These are phyloP conservation scores for Prorops nasuta DNA, from an alignment of 1,140 invertebrate species.

Conservation along the genomic window DNA sequence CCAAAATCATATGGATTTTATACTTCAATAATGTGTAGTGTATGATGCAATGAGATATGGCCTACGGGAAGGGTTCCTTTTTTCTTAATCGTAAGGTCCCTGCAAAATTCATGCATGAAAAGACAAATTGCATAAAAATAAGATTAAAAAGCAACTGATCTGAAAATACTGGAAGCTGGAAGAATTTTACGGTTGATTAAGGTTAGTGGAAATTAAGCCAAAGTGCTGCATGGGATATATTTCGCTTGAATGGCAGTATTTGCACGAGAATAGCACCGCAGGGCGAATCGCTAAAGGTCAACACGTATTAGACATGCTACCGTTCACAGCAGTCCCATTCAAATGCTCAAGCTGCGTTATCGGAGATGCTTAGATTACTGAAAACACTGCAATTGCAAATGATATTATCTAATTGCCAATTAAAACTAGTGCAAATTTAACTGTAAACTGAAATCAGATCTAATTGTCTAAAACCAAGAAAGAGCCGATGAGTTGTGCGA, in stretches of 20 bases:
- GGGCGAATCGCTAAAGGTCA: too few species aligned
- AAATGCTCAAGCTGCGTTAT: neutral
- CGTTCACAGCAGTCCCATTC: neutral
- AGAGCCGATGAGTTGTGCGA: neutral
- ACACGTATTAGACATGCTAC: neutral
- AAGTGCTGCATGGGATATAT: neutral
- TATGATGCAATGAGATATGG: neutral
- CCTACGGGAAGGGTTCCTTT: neutral
- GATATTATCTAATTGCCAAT: too few species aligned
- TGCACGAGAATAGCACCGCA: neutral
- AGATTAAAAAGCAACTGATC: too few species aligned
- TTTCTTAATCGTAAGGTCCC: neutral
- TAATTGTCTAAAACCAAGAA: neutral
- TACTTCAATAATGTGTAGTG: neutral
- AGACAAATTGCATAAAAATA: too few species aligned
- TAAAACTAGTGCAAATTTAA: too few species aligned
- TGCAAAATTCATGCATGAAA: neutral
- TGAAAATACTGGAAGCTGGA: too few species aligned
- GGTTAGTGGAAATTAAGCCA: neutral
- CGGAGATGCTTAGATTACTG: neutral
- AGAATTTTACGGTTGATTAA: neutral
- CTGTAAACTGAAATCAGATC: neutral
- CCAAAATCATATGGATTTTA: neutral
- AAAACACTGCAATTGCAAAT: neutral
- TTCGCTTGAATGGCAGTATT: neutral